A percentile compares a stretch with the other conserved stretches of the same genome.
Conservation (phyloP, 2,113 vertebrate genomes). For the Ancistrus triradiatus region DNA sequence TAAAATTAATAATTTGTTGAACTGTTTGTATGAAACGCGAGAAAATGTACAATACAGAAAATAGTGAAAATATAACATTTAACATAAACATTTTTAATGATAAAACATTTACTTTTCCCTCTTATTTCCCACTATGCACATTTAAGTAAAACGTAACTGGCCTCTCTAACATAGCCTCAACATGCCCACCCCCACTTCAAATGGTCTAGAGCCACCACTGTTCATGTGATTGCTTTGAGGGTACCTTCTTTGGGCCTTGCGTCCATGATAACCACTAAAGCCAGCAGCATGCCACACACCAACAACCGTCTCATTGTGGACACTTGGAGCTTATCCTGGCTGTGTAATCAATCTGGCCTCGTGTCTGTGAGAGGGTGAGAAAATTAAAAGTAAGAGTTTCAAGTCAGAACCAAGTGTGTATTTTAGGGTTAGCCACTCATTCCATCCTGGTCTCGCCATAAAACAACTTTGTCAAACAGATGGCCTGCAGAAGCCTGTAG, state of each 20-base stretch:
- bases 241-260: conserved; percentile 69
- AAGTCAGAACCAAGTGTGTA: conserved; percentile 39
- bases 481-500: conserved; percentile 44
- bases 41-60: too few relatives aligned
- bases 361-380: conserved; percentile 6
- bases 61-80: too few relatives aligned
- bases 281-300: conserved; percentile 59
- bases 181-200: too few relatives aligned
- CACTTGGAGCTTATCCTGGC: background rate
- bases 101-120: background rate
- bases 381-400: conserved; percentile 32
- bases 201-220: too few relatives aligned
- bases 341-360: conserved; percentile 7
- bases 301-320: conserved; percentile 63
- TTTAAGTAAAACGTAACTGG: too few relatives aligned
- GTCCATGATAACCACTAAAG: conserved; percentile 56
- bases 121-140: background rate
- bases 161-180: too few relatives aligned
- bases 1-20: too few relatives aligned
- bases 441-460: conserved; percentile 60
- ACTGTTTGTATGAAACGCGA: too few relatives aligned
- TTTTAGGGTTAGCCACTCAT: conserved; percentile 55
- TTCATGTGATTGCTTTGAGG: conserved; percentile 2
- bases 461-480: conserved; percentile 60
- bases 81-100: too few relatives aligned